These are phyloP conservation scores for Hofmannophila pseudospretella DNA, from an alignment of 2,888 invertebrate species.

Conservation along the genomic window DNA sequence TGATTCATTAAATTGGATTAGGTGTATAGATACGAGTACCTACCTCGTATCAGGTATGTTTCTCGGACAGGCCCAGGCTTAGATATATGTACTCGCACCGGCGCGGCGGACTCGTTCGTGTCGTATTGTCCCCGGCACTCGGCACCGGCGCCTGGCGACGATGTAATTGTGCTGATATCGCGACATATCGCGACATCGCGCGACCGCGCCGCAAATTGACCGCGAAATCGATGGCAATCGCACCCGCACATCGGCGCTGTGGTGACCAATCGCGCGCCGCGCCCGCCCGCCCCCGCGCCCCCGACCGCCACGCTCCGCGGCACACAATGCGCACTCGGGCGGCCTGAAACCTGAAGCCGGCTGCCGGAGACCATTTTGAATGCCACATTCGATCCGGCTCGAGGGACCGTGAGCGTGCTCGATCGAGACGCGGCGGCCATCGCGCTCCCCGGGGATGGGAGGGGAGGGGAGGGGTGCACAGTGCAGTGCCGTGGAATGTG, in stretches of 20 bases:
- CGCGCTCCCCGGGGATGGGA: neutral
- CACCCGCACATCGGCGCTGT: slow-evolving; percentile 10
- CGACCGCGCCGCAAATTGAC: slow-evolving; percentile 64
- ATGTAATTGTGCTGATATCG: slow-evolving; percentile 43
- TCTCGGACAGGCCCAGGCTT: slow-evolving; percentile 10
- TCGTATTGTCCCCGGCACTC: slow-evolving; percentile 17
- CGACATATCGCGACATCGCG: too few relatives aligned
- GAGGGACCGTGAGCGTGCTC: slow-evolving; percentile 1
- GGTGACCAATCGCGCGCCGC: slow-evolving; percentile 18
- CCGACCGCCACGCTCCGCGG: slow-evolving; percentile 42
- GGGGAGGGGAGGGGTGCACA: neutral
- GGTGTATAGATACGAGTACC: too few relatives aligned
- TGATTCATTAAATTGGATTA: too few relatives aligned
- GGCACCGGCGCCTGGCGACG: slow-evolving; percentile 9
- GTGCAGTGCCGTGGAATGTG: neutral
- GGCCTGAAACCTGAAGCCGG: slow-evolving; percentile 42
- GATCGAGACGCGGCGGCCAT: slow-evolving; percentile 4
- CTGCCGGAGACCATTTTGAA: slow-evolving; percentile 19
- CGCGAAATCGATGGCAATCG: slow-evolving; percentile 42
- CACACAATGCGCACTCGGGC: slow-evolving; percentile 38
- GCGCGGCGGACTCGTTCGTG: neutral
- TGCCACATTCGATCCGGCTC: slow-evolving; percentile 11
- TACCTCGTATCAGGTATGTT: too few relatives aligned
- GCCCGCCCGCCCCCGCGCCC: slow-evolving; percentile 18
- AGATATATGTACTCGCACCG: too few relatives aligned